Base-by-base conservation (phyloP, 2,797 vertebrate species). In the Chrosomus eos region DNA sequence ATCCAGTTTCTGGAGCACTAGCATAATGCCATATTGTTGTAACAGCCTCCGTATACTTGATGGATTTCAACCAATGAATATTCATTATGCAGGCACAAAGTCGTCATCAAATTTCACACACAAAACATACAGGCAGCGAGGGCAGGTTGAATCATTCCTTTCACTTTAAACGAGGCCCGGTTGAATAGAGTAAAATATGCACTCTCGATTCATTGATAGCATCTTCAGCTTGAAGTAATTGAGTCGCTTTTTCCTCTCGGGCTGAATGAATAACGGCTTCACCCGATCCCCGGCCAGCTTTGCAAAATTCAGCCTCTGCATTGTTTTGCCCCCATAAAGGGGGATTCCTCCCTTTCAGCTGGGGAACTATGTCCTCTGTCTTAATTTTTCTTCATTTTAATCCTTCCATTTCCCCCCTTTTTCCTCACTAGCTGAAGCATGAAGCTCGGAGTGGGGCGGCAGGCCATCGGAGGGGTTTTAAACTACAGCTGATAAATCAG, bases 301-400 rank as follows among this genome's bases (percentile, higher is more conserved):
- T 94, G 94, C 89, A 87, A 96, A 95, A 96, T 95, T 95, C 94
- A 93, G 96, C 92, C 94, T 73, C 90, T 88, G 96, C 95, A 97
- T 98, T 98, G 97, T 98, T 96, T 95, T 93, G 13, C 92, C 93
- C 90, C 90, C 94, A 89, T 90, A 88, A 89, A 90, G 88, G 90
- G 92, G 91, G 95, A 96, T 96, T 96, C 91, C 92, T 94, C 94
- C 96, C 96, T 96, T 96, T 96, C 95, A 97, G 96, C 95, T 95
- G 93, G 93, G 81, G 95, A 95, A 95, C 96, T 95, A 93, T 95
- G 96, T 96, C 95, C 95, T 96, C 90, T 92, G 95, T 96, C 95
- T 97, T 97, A 95, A 97, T 98, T 98, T 98, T 97, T 97, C 97
- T 97, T 97, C 96, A 96, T 98, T 98, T 97, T 97, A 98, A 97